Evolutionary conservation across 2,113 vertebrate genomes (phyloP).

Genomic region (Thunnus thynnus): DNA sequence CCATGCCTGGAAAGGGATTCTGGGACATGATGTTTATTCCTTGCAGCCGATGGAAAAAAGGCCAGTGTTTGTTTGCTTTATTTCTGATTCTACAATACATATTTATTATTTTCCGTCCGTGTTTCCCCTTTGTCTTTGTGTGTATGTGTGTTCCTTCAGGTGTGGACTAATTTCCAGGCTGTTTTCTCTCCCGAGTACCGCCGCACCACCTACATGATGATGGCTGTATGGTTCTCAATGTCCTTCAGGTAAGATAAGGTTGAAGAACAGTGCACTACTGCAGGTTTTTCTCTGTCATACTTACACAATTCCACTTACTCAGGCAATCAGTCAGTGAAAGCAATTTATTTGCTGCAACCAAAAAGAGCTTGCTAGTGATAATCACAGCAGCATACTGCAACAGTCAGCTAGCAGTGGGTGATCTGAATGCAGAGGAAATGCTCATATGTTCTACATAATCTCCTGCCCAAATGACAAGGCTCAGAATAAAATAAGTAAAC

Average conservation of each 20-base stretch:
- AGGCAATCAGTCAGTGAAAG: not conserved
- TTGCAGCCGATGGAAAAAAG: conserved; percentile 1
- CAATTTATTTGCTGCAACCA: too few relatives aligned
- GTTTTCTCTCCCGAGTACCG: conserved; percentile 92
- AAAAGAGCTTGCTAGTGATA: too few relatives aligned
- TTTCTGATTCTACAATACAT: not conserved
- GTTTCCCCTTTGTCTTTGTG: not conserved
- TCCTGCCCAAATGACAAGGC: too few relatives aligned
- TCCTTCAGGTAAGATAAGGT: conserved; percentile 90
- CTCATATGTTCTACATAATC: too few relatives aligned
- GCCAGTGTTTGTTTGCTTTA: not conserved
- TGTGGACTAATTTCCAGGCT: conserved; percentile 92
- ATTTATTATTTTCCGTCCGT: not conserved
- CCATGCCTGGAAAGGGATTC: conserved; percentile 12
- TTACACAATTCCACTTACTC: not conserved
- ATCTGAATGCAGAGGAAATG: too few relatives aligned
- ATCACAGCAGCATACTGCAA: too few relatives aligned
- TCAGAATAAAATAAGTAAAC: too few relatives aligned
- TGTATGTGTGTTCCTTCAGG: conserved; percentile 76
- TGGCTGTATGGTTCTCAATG: conserved; percentile 99
- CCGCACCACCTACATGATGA: conserved; percentile 96
- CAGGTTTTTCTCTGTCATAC: not conserved
- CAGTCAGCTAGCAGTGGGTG: too few relatives aligned
- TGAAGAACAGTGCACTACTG: not conserved
- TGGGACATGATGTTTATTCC: conserved; percentile 32